Evolutionary conservation across 2,888 invertebrate species (phyloP).

Genomic region (Caenorhabditis parvicauda): DNA sequence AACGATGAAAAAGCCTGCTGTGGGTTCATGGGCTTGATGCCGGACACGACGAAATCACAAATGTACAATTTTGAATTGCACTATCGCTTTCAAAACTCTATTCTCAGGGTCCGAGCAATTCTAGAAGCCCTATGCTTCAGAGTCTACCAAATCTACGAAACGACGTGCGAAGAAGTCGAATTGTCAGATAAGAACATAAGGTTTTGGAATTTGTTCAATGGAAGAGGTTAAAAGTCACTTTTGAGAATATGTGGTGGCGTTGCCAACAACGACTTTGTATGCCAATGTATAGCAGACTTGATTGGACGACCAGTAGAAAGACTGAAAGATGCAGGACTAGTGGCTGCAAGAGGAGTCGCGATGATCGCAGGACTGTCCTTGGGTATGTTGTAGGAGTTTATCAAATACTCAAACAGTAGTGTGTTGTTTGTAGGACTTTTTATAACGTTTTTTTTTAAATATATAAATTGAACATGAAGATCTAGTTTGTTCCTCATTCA

Average conservation of each 20-base stretch:
- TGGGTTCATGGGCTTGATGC: slow-evolving; percentile 76
- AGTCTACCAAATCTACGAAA: slow-evolving; percentile 76
- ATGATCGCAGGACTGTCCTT: slow-evolving; percentile 79
- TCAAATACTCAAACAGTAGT: not conserved
- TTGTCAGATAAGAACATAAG: slow-evolving; percentile 32
- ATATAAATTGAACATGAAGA: too few relatives aligned
- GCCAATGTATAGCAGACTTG: slow-evolving; percentile 82
- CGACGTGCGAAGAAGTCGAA: slow-evolving; percentile 73
- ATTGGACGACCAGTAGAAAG: slow-evolving; percentile 77
- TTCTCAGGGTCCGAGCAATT: slow-evolving; percentile 72
- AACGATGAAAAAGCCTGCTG: slow-evolving; percentile 82
- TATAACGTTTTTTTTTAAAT: not conserved
- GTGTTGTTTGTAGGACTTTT: not conserved
- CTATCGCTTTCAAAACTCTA: not conserved
- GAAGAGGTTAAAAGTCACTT: not conserved
- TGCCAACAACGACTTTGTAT: slow-evolving; percentile 85
- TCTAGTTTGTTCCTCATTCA: too few relatives aligned
- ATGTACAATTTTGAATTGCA: slow-evolving; percentile 37
- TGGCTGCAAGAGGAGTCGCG: slow-evolving; percentile 76
- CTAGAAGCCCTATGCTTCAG: slow-evolving; percentile 83
- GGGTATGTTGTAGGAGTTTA: slow-evolving; percentile 68
- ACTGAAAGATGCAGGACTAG: slow-evolving; percentile 72
- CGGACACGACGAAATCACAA: slow-evolving; percentile 72
- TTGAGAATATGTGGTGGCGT: slow-evolving; percentile 90
- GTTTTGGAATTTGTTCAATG: not conserved